These are phyloP conservation scores for Campoletis sonorensis DNA, from an alignment of 1,140 invertebrate genomes.

Conservation along the genomic window DNA sequence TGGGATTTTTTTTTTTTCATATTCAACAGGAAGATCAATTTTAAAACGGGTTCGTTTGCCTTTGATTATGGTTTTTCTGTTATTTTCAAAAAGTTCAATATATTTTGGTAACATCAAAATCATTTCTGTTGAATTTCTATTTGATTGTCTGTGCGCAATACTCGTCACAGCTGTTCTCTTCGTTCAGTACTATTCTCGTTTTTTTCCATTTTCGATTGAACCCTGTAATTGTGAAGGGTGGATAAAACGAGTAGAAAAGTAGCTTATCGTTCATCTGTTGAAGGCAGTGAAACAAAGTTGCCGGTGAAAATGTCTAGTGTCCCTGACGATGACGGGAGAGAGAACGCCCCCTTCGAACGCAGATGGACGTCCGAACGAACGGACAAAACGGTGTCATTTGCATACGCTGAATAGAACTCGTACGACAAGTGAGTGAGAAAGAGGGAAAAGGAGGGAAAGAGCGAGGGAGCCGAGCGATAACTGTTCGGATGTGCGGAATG, in stretches of 20 bases:
- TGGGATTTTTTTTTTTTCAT: too few relatives aligned
- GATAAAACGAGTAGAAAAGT: not conserved
- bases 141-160: too few relatives aligned
- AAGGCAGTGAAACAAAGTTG: slow-evolving; percentile 31
- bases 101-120: not conserved
- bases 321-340: slow-evolving; percentile 35
- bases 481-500: slow-evolving; percentile 65
- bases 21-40: too few relatives aligned
- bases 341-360: slow-evolving; percentile 41
- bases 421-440: not conserved
- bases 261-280: not conserved
- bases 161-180: too few relatives aligned
- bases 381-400: slow-evolving; percentile 65
- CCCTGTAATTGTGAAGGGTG: not conserved
- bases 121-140: not conserved
- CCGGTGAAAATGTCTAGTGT: slow-evolving; percentile 19
- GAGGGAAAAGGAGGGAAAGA: slow-evolving; percentile 6
- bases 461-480: slow-evolving; percentile 61
- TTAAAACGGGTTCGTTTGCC: too few relatives aligned
- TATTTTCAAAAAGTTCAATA: too few relatives aligned
- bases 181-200: not conserved
- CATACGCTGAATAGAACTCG: slow-evolving; percentile 56
- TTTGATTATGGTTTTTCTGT: too few relatives aligned
- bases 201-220: not conserved
- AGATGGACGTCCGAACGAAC: slow-evolving; percentile 57